Base-by-base conservation (phyloP, 2,888 invertebrate genomes). In the Leucophenga maculata region DNA sequence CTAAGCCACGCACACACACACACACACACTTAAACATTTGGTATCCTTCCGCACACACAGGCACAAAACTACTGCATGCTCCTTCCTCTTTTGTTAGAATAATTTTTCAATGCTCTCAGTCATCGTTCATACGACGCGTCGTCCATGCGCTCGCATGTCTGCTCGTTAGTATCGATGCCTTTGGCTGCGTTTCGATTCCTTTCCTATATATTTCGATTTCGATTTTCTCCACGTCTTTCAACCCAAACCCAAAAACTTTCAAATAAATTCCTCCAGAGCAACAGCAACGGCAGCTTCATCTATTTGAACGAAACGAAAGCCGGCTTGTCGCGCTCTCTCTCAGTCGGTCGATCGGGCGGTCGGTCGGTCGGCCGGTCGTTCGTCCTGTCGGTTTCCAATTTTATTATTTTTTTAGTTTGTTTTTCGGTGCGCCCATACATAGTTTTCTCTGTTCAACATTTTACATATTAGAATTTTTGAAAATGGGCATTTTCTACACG, bases 381-480 rank as follows among this genome's bases (percentile, higher is more conserved):
- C 11, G 39, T 39, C 39, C 39, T 39, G 8, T 8, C 39, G 39
- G 8, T 39, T 9, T 39, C 39, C 39, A 65, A 32, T 68, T 57
- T 50, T 65, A 52, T 72, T 60, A 62, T 69, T 52, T 64, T 66
- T 68, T 57, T 68, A 22, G 55, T 68, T 52, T 71, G 59, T 52
- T 65, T 71, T 78, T 72, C 72, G 72, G 50, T 74, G 76, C 18
- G 26, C 70, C 75, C 78, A 74, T 75, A 79, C 80, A 82, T 80
- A 80, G 82, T 82, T 82, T 83, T 80, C 81, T 80, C 80, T 79
- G 82, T 82, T 82, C 81, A 83, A 81, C 83, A 81, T 82, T 82
- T 82, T 84, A 83, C 80, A 80, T 80, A 82, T 83, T 82, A 84
- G 84, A 83, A 81, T 80, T 83, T 79, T 82, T 74, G 79, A 80